Evolutionary conservation across 2,888 invertebrate species (phyloP).

Genomic region (Pollenia angustigena): DNA sequence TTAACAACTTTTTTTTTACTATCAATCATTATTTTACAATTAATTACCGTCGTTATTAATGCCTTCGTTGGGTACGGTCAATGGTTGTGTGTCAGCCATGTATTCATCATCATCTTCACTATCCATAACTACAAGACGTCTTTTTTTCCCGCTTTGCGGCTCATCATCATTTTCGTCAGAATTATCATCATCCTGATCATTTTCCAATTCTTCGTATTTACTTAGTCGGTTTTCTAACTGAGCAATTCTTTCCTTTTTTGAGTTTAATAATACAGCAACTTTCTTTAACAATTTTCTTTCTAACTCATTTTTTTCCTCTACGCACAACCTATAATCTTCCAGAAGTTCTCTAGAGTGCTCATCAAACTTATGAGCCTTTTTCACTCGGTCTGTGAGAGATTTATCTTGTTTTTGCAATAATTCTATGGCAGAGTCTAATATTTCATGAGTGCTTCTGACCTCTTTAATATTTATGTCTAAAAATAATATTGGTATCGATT

Average conservation of each 20-base stretch:
- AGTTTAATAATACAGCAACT: slow-evolving; percentile 58
- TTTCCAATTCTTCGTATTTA: slow-evolving; percentile 54
- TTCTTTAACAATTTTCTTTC: slow-evolving; percentile 66
- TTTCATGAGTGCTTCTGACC: slow-evolving; percentile 38
- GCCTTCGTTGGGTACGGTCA: background rate
- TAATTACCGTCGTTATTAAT: background rate
- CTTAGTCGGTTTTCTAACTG: slow-evolving; percentile 53
- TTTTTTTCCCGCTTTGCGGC: slow-evolving; percentile 39
- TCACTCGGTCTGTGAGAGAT: slow-evolving; percentile 51
- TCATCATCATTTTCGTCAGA: slow-evolving; percentile 39
- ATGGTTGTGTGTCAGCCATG: slow-evolving; percentile 49
- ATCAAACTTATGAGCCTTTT: slow-evolving; percentile 68
- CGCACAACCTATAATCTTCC: slow-evolving; percentile 65
- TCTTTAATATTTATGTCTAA: slow-evolving; percentile 59
- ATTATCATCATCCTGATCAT: slow-evolving; percentile 5
- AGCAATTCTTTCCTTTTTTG: slow-evolving; percentile 59
- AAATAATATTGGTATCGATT: slow-evolving; percentile 59
- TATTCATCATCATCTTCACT: slow-evolving; percentile 66
- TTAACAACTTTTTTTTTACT: no score
- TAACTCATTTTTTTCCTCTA: slow-evolving; percentile 66
- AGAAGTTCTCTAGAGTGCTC: slow-evolving; percentile 58
- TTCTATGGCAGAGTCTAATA: slow-evolving; percentile 65
- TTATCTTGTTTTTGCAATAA: slow-evolving; percentile 54
- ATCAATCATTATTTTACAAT: background rate
- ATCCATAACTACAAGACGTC: slow-evolving; percentile 46